Conservation (phyloP, 2,113 vertebrate species). For the Chionis minor region DNA sequence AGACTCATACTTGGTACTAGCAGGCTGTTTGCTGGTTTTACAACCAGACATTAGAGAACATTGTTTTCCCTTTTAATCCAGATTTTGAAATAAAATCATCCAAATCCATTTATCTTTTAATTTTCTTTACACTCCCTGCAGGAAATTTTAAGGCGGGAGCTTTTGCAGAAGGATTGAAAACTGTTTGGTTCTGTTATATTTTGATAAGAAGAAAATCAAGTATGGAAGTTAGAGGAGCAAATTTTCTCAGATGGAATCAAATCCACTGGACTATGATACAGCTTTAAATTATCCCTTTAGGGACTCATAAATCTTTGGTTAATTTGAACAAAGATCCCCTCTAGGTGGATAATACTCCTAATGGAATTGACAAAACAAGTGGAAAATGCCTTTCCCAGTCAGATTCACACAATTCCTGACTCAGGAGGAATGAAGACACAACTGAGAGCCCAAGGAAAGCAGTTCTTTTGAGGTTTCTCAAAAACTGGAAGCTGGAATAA, state of each 20-base stretch:
- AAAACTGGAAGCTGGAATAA: neutral
- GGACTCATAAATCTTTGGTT: neutral
- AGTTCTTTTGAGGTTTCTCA: neutral
- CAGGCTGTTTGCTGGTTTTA: neutral
- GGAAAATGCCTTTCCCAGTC: neutral
- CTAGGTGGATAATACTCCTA: neutral
- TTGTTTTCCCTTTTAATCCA: neutral
- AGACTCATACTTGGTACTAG: neutral
- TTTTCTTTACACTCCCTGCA: neutral
- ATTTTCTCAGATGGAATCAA: neutral
- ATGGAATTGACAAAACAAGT: conserved; percentile 11
- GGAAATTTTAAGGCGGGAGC: fast-evolving
- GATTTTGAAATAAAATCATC: neutral
- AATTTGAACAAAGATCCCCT: neutral
- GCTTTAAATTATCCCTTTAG: neutral
- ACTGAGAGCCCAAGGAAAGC: neutral
- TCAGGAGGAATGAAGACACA: neutral
- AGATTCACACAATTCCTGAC: neutral
- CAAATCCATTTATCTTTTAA: neutral
- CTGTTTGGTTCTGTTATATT: neutral
- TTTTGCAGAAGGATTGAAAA: neutral
- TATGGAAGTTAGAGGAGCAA: neutral
- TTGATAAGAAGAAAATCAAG: neutral
- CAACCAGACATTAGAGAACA: neutral
- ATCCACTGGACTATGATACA: neutral